These are phyloP conservation scores for Xiphophorus birchmanni DNA, from an alignment of 2,797 vertebrate genomes.

Conservation along the genomic window DNA sequence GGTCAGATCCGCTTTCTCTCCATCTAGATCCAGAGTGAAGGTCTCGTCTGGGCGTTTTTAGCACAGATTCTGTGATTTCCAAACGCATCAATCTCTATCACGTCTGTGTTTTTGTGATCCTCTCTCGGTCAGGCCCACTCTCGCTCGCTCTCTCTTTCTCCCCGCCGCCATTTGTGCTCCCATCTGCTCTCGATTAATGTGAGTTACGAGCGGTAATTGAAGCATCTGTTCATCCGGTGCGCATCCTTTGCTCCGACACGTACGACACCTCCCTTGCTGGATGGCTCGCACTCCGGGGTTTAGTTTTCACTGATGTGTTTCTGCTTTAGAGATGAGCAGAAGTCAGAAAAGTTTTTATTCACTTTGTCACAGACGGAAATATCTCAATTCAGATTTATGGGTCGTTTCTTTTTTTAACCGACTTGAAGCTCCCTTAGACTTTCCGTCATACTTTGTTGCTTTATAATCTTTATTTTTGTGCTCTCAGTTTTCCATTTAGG, in stretches of 20 bases:
- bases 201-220: constrained; percentile 75
- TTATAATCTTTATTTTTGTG: background rate
- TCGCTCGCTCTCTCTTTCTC: background rate
- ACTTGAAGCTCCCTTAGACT: background rate
- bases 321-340: background rate
- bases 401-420: background rate
- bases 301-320: background rate
- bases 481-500: background rate
- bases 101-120: constrained; percentile 51
- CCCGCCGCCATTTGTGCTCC: constrained; percentile 54
- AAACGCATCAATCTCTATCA: constrained; percentile 66
- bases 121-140: background rate
- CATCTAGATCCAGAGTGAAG: background rate
- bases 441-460: background rate
- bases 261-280: constrained; percentile 14
- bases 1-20: background rate
- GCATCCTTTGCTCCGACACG: constrained; percentile 55
- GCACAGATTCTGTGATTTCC: constrained; percentile 56
- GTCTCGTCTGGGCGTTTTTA: constrained; percentile 29
- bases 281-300: background rate
- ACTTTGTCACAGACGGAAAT: background rate
- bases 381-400: background rate
- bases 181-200: constrained; percentile 78
- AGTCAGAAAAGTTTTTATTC: background rate
- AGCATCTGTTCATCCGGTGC: constrained; percentile 72